Evolutionary conservation across 2,888 invertebrate species (phyloP), one percentile per base, ranked within the genome.

Genomic region (Diadromus collaris): DNA sequence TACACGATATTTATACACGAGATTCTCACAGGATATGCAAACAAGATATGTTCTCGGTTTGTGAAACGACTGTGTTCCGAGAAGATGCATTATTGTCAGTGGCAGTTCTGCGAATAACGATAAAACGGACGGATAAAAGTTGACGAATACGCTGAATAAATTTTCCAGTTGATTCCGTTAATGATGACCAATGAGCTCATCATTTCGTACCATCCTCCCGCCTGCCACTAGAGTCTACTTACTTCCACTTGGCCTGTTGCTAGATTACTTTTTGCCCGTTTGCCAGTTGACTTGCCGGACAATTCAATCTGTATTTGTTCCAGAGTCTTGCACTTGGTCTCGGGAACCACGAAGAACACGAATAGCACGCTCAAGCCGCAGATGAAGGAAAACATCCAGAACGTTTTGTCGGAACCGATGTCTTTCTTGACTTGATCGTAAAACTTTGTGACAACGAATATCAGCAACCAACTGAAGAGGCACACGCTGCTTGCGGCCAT

Each of bases 381-480:
- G 34, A 96, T 92, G 0, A 91, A 93, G 1, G 95, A 93, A 86
- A 96, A 97, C 51, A 96, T 89, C 94, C 95, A 96, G 89, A 96
- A 96, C 29, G 95, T 95, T 79, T 92, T 92, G 48, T 94, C 94
- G 0, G 91, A 88, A 0, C 95, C 95, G 38, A 95, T 91, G 0
- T 92, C 87, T 0, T 81, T 72, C 58, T 93, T 93, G 71, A 96
- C 85, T 32, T 94, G 92, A 46, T 91, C 90, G 83, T 95, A 96
- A 29, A 95, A 95, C 85, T 95, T 95, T 0, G 97, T 97, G 0
- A 97, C 95, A 1, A 96, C 86, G 89, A 97, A 97, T 56, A 95
- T 95, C 84, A 96, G 92, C 19, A 95, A 89, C 97, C 97, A 97
- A 89, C 97, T 97, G 56, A 95, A 93, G 0, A 96, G 94, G 29